These are phyloP conservation scores for Myioborus melanocephalus DNA, from an alignment of 2,797 vertebrate genomes.

Conservation along the genomic window DNA sequence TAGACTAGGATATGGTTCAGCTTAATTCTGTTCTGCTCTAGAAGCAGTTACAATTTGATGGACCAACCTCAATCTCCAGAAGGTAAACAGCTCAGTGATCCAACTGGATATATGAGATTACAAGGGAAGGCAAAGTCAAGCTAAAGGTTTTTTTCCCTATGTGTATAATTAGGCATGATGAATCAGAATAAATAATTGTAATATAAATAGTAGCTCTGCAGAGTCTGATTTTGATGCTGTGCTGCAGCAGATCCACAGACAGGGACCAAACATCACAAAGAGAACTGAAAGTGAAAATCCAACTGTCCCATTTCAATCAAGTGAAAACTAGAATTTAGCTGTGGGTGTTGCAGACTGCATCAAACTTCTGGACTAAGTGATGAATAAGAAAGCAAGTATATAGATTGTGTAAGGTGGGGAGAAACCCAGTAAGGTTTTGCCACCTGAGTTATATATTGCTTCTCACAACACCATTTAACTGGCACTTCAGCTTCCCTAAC, in stretches of 20 bases:
- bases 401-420: background rate
- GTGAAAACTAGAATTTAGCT: background rate
- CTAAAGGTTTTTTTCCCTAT: background rate
- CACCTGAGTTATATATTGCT: background rate
- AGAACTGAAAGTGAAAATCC: background rate
- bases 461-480: background rate
- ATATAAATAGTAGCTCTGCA: background rate
- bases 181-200: background rate
- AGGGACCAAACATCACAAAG: background rate
- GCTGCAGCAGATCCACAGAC: background rate
- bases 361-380: background rate
- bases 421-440: background rate
- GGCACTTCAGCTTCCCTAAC: background rate
- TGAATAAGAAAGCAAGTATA: background rate
- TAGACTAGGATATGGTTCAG: background rate
- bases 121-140: background rate
- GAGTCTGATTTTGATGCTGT: background rate
- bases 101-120: background rate
- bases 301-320: background rate
- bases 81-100: background rate
- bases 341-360: background rate
- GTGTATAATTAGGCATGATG: background rate
- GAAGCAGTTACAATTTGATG: background rate
- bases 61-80: background rate
- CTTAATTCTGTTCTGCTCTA: background rate